Evolutionary conservation across 2,113 vertebrate species (phyloP).

Genomic region (Nothocercus nigrocapillus): DNA sequence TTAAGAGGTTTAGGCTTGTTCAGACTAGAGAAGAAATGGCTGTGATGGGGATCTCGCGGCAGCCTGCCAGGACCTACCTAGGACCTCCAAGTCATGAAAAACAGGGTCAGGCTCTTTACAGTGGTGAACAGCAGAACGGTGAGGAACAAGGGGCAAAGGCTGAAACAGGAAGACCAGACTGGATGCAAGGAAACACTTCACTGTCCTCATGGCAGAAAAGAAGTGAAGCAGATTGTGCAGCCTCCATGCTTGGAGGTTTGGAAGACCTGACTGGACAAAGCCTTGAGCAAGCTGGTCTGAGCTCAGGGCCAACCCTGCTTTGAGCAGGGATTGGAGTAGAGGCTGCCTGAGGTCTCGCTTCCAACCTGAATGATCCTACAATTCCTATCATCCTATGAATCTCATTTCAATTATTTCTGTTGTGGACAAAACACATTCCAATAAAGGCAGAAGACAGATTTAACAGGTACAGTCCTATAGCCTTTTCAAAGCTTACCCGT

Average conservation of each 20-base stretch:
- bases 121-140: background rate
- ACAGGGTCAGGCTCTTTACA: background rate
- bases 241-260: background rate
- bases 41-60: background rate
- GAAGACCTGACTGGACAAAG: background rate
- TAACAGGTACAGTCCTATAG: background rate
- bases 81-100: background rate
- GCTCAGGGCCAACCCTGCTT: background rate
- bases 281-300: background rate
- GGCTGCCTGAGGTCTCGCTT: background rate
- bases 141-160: background rate
- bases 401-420: background rate
- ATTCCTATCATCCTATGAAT: background rate
- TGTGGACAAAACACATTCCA: background rate
- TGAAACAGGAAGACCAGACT: background rate
- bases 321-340: background rate
- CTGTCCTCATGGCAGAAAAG: background rate
- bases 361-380: background rate
- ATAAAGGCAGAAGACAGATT: background rate
- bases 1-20: background rate
- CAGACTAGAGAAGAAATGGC: background rate
- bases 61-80: background rate
- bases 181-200: background rate
- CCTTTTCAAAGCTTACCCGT: conserved; percentile 74
- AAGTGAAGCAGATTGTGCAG: background rate